Percentiles rank a stretch among this genome's conserved stretches.
Evolutionary conservation across 2,797 vertebrate species (phyloP).

Genomic region (Rhinoraja longicauda): DNA sequence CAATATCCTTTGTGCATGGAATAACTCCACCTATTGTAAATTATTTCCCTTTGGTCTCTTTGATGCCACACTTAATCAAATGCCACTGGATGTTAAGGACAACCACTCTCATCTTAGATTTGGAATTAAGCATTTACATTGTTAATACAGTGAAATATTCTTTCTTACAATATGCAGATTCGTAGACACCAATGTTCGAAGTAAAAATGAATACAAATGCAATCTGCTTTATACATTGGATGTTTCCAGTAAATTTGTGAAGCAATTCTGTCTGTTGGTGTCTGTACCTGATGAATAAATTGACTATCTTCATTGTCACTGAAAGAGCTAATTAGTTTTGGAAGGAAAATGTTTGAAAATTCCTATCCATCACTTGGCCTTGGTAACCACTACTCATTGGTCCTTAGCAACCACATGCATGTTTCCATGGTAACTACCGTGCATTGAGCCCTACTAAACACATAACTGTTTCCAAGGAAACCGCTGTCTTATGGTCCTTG

Average conservation of each 20-base stretch:
- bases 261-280: background rate
- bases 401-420: slow-evolving; percentile 14
- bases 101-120: too few species aligned
- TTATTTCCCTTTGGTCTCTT: too few species aligned
- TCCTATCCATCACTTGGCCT: slow-evolving; percentile 7
- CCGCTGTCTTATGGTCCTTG: slow-evolving; percentile 24
- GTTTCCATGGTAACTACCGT: slow-evolving; percentile 7
- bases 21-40: too few species aligned
- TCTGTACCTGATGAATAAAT: background rate
- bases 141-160: background rate
- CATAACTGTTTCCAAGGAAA: slow-evolving; percentile 29
- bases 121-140: too few species aligned
- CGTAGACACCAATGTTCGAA: background rate
- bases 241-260: background rate
- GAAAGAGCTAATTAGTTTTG: slow-evolving; percentile 20
- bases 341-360: slow-evolving; percentile 9
- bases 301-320: background rate
- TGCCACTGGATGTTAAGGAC: too few species aligned
- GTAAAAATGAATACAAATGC: background rate
- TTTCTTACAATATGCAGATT: background rate
- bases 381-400: slow-evolving; percentile 22
- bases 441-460: slow-evolving; percentile 1
- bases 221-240: background rate
- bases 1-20: too few species aligned
- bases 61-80: too few species aligned